These are phyloP conservation scores for Phyllotis vaccarum DNA, from an alignment of 2,797 vertebrate species.

Conservation along the genomic window DNA sequence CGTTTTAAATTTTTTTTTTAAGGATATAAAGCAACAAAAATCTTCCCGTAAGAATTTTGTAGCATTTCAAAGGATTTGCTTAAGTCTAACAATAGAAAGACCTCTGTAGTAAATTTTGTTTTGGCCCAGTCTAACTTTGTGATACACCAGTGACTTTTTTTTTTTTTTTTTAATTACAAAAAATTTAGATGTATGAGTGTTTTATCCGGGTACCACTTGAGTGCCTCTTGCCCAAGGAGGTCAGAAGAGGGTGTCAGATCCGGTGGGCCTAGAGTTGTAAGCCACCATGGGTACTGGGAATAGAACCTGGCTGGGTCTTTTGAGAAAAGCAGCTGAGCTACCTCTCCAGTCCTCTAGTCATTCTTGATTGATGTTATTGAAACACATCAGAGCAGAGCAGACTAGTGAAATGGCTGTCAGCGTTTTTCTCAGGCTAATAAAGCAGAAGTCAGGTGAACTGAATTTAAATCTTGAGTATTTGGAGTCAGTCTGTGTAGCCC, in stretches of 20 bases:
- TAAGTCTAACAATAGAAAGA: constrained; percentile 39
- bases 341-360: background rate
- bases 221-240: background rate
- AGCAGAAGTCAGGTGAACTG: background rate
- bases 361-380: constrained; percentile 12
- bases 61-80: constrained; percentile 37
- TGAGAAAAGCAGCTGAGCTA: background rate
- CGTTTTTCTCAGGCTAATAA: background rate
- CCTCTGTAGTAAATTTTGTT: background rate
- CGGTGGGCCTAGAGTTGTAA: background rate
- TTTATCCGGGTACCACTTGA: background rate
- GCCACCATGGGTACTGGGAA: background rate
- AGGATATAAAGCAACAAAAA: constrained; percentile 30
- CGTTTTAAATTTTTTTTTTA: constrained; percentile 55
- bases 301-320: background rate
- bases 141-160: background rate
- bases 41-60: background rate
- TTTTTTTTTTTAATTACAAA: background rate
- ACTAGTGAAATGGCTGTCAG: background rate
- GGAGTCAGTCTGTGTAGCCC: background rate
- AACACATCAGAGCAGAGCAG: background rate
- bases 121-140: background rate
- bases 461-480: background rate
- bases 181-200: background rate
- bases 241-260: background rate